These are phyloP conservation scores for Rhinichthys osculus DNA, from an alignment of 2,797 vertebrate species.

Conservation along the genomic window DNA sequence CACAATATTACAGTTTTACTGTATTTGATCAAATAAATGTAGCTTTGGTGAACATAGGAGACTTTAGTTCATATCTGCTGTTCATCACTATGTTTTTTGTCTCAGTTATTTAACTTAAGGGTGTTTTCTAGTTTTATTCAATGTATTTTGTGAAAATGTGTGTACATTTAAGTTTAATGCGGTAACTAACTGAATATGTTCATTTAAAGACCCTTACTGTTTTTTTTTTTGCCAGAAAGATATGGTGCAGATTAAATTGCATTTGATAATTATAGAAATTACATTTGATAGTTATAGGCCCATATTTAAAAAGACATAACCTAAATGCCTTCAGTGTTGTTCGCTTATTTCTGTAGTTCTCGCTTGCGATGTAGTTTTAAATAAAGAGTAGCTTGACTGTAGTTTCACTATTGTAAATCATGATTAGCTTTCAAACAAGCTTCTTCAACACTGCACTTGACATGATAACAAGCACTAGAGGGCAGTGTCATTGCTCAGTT, in stretches of 20 bases:
- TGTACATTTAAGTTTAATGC: background rate
- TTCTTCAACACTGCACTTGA: background rate
- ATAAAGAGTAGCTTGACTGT: background rate
- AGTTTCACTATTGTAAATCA: background rate
- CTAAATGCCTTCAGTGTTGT: background rate
- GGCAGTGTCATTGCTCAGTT: conserved; percentile 5
- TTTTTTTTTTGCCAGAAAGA: background rate
- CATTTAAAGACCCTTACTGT: background rate
- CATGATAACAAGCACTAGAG: conserved; percentile 10
- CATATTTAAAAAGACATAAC: background rate
- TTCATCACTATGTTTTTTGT: background rate
- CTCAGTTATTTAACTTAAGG: background rate
- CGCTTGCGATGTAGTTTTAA: background rate
- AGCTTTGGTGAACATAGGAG: background rate
- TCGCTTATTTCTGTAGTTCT: background rate
- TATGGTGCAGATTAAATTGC: background rate
- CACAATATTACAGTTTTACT: background rate
- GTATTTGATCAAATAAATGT: background rate
- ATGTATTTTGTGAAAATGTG: background rate
- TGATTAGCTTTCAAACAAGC: background rate
- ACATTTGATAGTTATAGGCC: background rate
- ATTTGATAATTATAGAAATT: background rate
- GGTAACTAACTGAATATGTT: background rate
- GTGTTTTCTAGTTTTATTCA: background rate
- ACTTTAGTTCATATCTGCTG: background rate